Evolutionary conservation across 2,888 invertebrate genomes (phyloP).

Genomic region (Tetranychus piercei): DNA sequence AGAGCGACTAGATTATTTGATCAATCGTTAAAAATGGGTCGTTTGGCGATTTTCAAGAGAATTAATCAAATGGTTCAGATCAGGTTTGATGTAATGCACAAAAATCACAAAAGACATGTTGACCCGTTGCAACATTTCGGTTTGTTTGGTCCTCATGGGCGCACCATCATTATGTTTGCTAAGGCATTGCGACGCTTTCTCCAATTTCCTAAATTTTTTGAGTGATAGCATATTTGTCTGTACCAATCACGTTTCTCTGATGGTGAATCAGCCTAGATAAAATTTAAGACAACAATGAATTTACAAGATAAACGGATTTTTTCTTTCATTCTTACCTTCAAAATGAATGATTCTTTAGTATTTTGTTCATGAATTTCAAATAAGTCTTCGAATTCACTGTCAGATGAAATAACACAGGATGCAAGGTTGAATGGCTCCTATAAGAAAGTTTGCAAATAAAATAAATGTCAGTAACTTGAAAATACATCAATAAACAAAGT

Average conservation of each 20-base stretch:
- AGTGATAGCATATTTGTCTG: conserved; percentile 68
- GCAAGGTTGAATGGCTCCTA: conserved; percentile 73
- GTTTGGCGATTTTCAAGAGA: not conserved
- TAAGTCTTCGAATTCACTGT: conserved; percentile 62
- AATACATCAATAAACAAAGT: not conserved
- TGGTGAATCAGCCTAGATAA: conserved; percentile 65
- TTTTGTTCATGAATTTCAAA: conserved; percentile 53
- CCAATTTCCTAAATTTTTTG: conserved; percentile 81
- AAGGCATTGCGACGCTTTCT: conserved; percentile 71
- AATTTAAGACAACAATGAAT: not conserved
- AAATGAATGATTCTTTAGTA: conserved; percentile 26
- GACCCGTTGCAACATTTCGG: not conserved
- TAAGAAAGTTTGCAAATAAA: conserved; percentile 20
- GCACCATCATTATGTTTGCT: conserved; percentile 66
- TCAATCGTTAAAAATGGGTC: not conserved
- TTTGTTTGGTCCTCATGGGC: conserved; percentile 5
- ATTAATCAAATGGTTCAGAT: not conserved
- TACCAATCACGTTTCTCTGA: conserved; percentile 73
- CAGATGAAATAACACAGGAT: conserved; percentile 72
- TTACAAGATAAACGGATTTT: too few relatives aligned
- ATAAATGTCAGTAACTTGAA: not conserved
- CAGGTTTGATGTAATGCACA: not conserved
- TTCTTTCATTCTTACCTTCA: conserved; percentile 23
- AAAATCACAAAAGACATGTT: not conserved
- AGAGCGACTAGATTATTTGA: not conserved